A percentile compares a stretch with the other conserved stretches of the same genome.
Conservation (phyloP, 2,113 vertebrate genomes). For the Ascaphus truei region DNA sequence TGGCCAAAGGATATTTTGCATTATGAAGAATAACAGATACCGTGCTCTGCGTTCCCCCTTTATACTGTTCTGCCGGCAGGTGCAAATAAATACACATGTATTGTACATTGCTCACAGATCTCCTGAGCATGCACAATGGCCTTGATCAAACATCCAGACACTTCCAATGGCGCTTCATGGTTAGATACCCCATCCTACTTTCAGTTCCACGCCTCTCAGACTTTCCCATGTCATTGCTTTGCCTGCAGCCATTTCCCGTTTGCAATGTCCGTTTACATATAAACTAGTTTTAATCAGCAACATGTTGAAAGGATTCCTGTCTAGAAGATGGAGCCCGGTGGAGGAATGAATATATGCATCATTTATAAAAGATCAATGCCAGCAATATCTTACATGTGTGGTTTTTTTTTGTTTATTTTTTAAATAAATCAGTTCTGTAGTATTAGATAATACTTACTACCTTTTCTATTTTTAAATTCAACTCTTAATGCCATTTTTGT, state of each 20-base stretch:
- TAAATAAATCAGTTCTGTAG: too few species aligned
- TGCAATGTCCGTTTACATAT: constrained; percentile 1
- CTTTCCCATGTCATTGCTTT: constrained; percentile 14
- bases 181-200: constrained; percentile 6
- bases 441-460: too few species aligned
- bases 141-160: background rate
- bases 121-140: background rate
- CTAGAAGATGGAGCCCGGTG: background rate
- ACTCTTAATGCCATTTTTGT: too few species aligned
- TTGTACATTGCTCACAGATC: constrained; percentile 4
- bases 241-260: constrained; percentile 16
- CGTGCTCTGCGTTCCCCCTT: background rate
- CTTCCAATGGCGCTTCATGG: background rate
- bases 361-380: too few species aligned
- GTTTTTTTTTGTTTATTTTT: too few species aligned
- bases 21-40: too few species aligned
- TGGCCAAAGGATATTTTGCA: too few species aligned
- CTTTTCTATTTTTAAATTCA: too few species aligned
- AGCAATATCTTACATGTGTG: too few species aligned
- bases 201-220: constrained; percentile 1
- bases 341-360: too few species aligned
- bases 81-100: constrained; percentile 1
- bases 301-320: background rate
- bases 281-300: constrained; percentile 23
- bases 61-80: background rate